Percentiles rank a stretch among this genome's conserved stretches.
Evolutionary conservation across 2,797 vertebrate genomes (phyloP).

Genomic region (Ctenochaetus hawaiiensis): DNA sequence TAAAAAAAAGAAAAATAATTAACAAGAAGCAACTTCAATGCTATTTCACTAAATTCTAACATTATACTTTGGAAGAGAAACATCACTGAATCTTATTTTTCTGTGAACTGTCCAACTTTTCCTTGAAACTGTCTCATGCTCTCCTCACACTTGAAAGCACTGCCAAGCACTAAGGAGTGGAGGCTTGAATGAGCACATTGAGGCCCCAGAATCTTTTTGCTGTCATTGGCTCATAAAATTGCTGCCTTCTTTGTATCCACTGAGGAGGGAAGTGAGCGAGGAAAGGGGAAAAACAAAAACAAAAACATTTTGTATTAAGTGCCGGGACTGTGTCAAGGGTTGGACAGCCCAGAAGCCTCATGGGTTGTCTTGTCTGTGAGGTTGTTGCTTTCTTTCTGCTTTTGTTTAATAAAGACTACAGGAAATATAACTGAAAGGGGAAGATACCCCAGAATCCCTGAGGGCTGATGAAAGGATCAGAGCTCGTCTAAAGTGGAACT

Average conservation of each 20-base stretch:
- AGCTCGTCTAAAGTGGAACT: conserved; percentile 82
- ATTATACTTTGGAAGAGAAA: neutral
- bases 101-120: conserved; percentile 47
- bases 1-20: neutral
- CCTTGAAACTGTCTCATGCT: conserved; percentile 62
- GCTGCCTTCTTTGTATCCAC: conserved; percentile 78
- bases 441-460: conserved; percentile 66
- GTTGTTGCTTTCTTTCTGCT: conserved; percentile 60
- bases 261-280: conserved; percentile 63
- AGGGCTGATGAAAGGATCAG: conserved; percentile 80
- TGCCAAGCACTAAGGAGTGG: conserved; percentile 79
- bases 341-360: conserved; percentile 59
- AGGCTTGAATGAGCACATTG: conserved; percentile 82
- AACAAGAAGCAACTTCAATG: neutral
- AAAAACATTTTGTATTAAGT: conserved; percentile 82
- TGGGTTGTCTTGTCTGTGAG: conserved; percentile 69
- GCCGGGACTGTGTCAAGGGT: conserved; percentile 77
- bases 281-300: conserved; percentile 60
- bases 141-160: conserved; percentile 67
- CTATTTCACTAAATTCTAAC: conserved; percentile 4
- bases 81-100: conserved; percentile 9
- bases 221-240: conserved; percentile 87
- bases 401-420: conserved; percentile 63
- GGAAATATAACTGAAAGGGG: conserved; percentile 61
- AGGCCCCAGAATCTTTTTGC: conserved; percentile 81